Conservation (phyloP, 1,140 invertebrate species). For the Wiebesia pumilae region DNA sequence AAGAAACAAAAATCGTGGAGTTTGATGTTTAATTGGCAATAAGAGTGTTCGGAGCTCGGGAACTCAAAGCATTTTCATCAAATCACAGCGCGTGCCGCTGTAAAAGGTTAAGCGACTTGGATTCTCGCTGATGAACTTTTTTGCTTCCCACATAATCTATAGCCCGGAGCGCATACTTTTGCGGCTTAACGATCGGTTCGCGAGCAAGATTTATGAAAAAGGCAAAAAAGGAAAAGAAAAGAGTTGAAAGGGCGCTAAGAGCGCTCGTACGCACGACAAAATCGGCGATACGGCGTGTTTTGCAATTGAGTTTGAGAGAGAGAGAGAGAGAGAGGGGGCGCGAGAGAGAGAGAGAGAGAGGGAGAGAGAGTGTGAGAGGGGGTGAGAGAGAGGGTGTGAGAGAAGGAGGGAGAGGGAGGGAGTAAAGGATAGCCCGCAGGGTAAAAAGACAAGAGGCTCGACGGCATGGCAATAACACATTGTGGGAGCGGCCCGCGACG, state of each 20-base stretch:
- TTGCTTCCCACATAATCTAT: slow-evolving; percentile 1
- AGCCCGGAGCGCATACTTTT: background rate
- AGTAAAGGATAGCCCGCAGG: background rate
- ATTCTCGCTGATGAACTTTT: slow-evolving; percentile 8
- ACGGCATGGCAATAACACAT: slow-evolving; percentile 53
- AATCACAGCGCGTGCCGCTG: slow-evolving; percentile 15
- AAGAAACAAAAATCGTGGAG: background rate
- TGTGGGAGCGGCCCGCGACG: slow-evolving; percentile 66
- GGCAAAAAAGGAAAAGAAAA: slow-evolving; percentile 13
- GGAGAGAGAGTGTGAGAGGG: background rate
- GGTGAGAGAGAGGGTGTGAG: background rate
- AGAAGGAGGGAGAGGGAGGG: background rate
- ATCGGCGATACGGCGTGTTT: slow-evolving; percentile 9
- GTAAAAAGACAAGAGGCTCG: background rate
- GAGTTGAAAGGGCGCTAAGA: slow-evolving; percentile 18
- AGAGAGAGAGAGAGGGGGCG: background rate
- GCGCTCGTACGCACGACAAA: background rate
- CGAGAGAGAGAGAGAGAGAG: too few species aligned
- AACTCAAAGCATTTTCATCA: slow-evolving; percentile 5
- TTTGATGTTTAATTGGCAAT: slow-evolving; percentile 34
- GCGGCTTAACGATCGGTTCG: slow-evolving; percentile 2
- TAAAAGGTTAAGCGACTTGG: slow-evolving; percentile 23
- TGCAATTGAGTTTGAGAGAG: background rate
- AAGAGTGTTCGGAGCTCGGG: slow-evolving; percentile 30
- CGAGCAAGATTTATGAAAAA: slow-evolving; percentile 28